phyloP scores from a whole-genome alignment of 2,113 vertebrate species.

The Antechinus stuartii region DNA sequence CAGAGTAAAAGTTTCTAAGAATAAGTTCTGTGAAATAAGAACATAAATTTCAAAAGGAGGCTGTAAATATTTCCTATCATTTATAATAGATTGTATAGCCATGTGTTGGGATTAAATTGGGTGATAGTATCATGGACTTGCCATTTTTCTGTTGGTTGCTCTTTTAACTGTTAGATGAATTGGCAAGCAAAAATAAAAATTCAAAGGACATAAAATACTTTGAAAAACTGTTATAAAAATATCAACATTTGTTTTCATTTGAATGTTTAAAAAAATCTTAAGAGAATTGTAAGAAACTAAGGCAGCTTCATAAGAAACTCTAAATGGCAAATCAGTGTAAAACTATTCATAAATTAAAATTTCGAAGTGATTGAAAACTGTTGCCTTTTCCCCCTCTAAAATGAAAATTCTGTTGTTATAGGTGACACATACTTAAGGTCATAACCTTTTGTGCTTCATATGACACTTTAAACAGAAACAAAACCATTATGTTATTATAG shows the following conservation, averaged over 20 bases:
- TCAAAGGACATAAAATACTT: not conserved
- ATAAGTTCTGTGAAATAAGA: not conserved
- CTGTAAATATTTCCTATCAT: not conserved
- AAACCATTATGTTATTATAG: slow-evolving; percentile 45
- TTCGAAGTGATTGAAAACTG: slow-evolving; percentile 46
- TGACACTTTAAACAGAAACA: slow-evolving; percentile 61
- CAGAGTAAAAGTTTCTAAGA: not conserved
- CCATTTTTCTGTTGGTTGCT: not conserved
- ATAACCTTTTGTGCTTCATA: slow-evolving; percentile 52
- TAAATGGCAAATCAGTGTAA: slow-evolving; percentile 20
- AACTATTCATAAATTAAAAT: slow-evolving; percentile 52
- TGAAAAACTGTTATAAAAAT: not conserved
- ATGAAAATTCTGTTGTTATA: slow-evolving; percentile 65
- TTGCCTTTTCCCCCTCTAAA: slow-evolving; percentile 41
- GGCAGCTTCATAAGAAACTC: slow-evolving; percentile 8
- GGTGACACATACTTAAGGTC: slow-evolving; percentile 50
- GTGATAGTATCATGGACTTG: not conserved
- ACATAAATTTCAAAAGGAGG: not conserved
- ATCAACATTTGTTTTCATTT: not conserved
- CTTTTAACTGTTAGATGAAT: not conserved
- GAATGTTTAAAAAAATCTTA: not conserved
- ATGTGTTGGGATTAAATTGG: not conserved
- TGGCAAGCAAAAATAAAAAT: not conserved
- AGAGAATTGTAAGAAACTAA: not conserved
- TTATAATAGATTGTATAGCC: not conserved